Conservation (phyloP, 2,113 vertebrate genomes). For the Etheostoma cragini region DNA sequence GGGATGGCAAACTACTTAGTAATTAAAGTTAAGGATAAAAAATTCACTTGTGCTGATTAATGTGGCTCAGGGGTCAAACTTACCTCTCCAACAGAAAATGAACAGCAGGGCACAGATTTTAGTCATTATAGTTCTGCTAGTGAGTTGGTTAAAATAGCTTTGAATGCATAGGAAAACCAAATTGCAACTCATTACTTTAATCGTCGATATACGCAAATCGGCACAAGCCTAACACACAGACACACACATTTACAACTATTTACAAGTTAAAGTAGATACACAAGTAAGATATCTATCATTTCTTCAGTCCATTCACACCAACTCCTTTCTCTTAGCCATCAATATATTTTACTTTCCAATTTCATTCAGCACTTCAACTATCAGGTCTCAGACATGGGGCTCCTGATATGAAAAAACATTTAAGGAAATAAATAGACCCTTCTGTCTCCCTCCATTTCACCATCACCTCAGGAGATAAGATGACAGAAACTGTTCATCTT, state of each 20-base stretch:
- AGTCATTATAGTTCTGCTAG: no score
- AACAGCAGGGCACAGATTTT: no score
- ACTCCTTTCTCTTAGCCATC: conserved; percentile 37
- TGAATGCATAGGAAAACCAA: no score
- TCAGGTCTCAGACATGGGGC: conserved; percentile 55
- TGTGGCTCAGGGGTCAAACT: no score
- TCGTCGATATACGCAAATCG: no score
- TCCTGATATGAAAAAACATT: conserved; percentile 60
- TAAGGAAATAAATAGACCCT: conserved; percentile 70
- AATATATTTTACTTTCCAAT: conserved; percentile 63
- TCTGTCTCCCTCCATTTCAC: conserved; percentile 70
- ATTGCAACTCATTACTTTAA: no score
- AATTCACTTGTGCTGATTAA: no score
- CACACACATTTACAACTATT: conserved; percentile 33
- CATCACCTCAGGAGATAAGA: conserved; percentile 71
- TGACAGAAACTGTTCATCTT: conserved; percentile 62
- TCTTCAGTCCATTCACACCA: conserved; percentile 34
- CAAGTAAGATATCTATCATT: conserved; percentile 22
- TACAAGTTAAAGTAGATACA: conserved; percentile 33
- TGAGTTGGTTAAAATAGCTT: no score
- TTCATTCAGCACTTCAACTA: conserved; percentile 45
- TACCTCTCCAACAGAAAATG: no score
- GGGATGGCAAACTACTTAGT: no score
- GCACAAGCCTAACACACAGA: no score
- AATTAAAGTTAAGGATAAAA: no score